phyloP scores from a whole-genome alignment of 2,797 vertebrate species.

The Acanthurus leucopareius region DNA sequence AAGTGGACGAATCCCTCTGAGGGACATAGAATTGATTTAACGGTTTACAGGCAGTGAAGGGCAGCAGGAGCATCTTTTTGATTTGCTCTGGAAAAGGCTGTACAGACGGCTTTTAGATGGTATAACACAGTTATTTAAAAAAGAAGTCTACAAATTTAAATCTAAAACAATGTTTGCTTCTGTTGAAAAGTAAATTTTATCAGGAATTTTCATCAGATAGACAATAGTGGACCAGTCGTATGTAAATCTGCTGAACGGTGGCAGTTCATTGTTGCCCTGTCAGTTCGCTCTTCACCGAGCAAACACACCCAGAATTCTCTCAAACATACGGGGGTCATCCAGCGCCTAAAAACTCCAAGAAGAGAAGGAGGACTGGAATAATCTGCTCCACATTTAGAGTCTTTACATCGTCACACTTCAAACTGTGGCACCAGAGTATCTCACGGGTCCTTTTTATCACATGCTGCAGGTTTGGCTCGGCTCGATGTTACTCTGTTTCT shows the following conservation, averaged over 20 bases:
- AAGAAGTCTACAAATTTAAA: not conserved
- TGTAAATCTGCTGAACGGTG: not conserved
- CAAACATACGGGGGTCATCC: not conserved
- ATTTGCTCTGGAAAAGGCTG: not conserved
- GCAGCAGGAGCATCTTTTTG: slow-evolving; percentile 12
- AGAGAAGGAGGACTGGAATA: not conserved
- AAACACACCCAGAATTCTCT: not conserved
- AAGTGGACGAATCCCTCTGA: slow-evolving; percentile 45
- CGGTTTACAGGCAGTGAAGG: not conserved
- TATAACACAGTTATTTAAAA: not conserved
- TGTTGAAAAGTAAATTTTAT: too few species aligned
- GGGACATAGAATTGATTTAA: slow-evolving; percentile 54
- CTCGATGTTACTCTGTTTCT: too few species aligned
- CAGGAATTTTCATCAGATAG: too few species aligned
- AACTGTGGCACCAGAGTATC: not conserved
- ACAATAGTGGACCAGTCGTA: too few species aligned
- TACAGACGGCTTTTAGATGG: not conserved
- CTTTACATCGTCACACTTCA: not conserved
- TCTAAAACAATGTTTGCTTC: not conserved
- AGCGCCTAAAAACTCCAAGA: not conserved
- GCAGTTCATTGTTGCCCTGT: not conserved
- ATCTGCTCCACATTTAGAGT: not conserved
- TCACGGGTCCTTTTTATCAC: too few species aligned
- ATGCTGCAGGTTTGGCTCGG: too few species aligned
- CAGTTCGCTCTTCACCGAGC: too few species aligned